Evolutionary conservation across 1,140 invertebrate species (phyloP).

Genomic region (Drosophila arawakana): DNA sequence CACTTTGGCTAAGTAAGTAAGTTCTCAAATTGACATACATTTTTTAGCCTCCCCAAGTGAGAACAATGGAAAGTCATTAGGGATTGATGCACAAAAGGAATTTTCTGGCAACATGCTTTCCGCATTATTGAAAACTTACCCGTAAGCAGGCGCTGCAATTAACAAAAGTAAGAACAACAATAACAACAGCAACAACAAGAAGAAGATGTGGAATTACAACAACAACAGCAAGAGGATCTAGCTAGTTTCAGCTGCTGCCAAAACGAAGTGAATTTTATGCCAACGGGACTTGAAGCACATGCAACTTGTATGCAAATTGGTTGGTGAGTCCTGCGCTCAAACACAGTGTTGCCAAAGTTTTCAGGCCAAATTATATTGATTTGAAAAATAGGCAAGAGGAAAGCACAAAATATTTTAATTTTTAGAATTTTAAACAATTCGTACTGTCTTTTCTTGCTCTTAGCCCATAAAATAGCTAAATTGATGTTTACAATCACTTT

Average conservation of each 20-base stretch:
- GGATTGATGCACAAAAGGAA: constrained; percentile 67
- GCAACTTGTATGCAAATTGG: constrained; percentile 80
- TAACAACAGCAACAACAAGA: constrained; percentile 3
- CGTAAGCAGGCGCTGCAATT: constrained; percentile 68
- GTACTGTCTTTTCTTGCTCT: no score
- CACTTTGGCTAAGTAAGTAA: constrained; percentile 45
- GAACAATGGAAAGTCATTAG: constrained; percentile 70
- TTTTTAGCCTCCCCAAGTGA: constrained; percentile 13
- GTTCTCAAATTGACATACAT: constrained; percentile 55
- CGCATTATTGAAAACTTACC: constrained; percentile 77
- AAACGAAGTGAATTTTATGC: constrained; percentile 71
- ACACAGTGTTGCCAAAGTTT: neutral
- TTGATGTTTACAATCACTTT: no score
- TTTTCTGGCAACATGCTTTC: constrained; percentile 53
- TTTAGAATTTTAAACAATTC: no score
- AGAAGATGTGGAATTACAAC: constrained; percentile 4
- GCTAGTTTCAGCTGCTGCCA: constrained; percentile 48
- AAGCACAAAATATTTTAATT: no score
- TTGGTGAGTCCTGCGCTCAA: constrained; percentile 49
- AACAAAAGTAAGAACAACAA: constrained; percentile 42
- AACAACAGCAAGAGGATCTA: constrained; percentile 20
- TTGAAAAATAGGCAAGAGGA: no score
- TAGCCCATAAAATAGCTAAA: no score
- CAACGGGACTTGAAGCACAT: constrained; percentile 58
- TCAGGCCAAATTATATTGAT: no score